Evolutionary conservation across 2,888 invertebrate species (phyloP).

Genomic region (Piscicola geometra): DNA sequence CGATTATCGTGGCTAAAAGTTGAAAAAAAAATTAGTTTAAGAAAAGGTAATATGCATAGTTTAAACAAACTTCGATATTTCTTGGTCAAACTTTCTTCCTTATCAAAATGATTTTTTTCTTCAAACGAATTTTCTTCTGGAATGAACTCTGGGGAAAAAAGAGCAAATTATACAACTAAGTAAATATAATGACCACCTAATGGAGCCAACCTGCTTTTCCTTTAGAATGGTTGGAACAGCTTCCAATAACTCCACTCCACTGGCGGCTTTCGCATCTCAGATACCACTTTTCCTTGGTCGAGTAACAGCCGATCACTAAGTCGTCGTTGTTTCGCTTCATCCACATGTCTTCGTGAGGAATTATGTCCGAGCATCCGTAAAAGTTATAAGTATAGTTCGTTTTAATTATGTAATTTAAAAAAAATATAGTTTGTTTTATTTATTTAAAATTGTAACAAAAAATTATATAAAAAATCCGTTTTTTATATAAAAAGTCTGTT

Average conservation of each 20-base stretch:
- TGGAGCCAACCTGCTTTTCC: too few relatives aligned
- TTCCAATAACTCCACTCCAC: constrained; percentile 40
- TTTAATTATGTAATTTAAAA: too few relatives aligned
- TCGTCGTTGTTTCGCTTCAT: constrained; percentile 38
- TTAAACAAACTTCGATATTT: not conserved
- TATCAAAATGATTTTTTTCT: not conserved
- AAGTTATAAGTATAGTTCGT: too few relatives aligned
- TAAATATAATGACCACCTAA: too few relatives aligned
- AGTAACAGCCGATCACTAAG: constrained; percentile 37
- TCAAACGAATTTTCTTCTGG: not conserved
- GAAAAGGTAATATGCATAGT: not conserved
- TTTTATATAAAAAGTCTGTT: too few relatives aligned
- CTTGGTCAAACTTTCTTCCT: not conserved
- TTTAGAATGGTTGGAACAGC: constrained; percentile 34
- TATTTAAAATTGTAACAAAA: too few relatives aligned
- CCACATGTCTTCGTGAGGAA: constrained; percentile 37
- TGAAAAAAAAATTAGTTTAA: not conserved
- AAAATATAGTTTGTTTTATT: too few relatives aligned
- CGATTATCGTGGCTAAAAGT: constrained; percentile 12
- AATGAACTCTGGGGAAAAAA: not conserved
- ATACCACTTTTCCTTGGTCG: constrained; percentile 38
- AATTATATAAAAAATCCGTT: too few relatives aligned
- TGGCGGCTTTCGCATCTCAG: constrained; percentile 34
- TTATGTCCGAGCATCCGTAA: constrained; percentile 40
- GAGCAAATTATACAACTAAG: too few relatives aligned